Evolutionary conservation across 2,797 vertebrate species (phyloP).

Genomic region (Halcyon smyrnensis): DNA sequence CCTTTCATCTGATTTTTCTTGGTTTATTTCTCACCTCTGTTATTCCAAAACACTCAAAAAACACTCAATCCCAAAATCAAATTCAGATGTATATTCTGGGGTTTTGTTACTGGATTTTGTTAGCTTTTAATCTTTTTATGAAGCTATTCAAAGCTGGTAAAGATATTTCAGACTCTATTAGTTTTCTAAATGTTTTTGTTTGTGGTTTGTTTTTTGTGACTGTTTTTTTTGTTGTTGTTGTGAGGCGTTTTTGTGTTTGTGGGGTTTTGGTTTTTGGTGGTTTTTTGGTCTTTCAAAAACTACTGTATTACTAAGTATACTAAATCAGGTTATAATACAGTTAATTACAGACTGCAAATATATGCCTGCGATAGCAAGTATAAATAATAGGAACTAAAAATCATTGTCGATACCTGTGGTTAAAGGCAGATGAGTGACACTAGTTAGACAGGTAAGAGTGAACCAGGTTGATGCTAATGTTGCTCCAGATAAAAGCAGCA

Average conservation of each 20-base stretch:
- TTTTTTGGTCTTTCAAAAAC: background rate
- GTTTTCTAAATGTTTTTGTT: background rate
- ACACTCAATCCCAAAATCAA: background rate
- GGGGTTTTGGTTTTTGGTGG: too few species aligned
- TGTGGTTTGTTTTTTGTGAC: too few species aligned
- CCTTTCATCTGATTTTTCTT: background rate
- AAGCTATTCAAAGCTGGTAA: background rate
- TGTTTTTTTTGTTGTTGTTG: too few species aligned
- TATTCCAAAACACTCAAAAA: background rate
- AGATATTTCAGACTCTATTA: background rate
- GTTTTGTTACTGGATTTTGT: background rate
- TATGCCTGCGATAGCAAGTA: background rate
- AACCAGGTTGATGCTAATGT: slow-evolving; percentile 95
- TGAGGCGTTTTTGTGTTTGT: too few species aligned
- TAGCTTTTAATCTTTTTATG: background rate
- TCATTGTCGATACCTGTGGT: slow-evolving; percentile 84
- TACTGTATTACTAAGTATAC: background rate
- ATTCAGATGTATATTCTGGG: background rate
- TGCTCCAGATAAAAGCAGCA: slow-evolving; percentile 94
- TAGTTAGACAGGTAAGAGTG: slow-evolving; percentile 92
- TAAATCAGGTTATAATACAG: background rate
- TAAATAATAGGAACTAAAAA: background rate
- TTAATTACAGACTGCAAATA: background rate
- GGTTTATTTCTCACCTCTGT: background rate
- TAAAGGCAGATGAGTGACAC: slow-evolving; percentile 93